Percentiles rank a stretch among this genome's conserved stretches.
These are phyloP conservation scores for Nycticebus coucang DNA, from an alignment of 2,113 vertebrate species.

Conservation along the genomic window DNA sequence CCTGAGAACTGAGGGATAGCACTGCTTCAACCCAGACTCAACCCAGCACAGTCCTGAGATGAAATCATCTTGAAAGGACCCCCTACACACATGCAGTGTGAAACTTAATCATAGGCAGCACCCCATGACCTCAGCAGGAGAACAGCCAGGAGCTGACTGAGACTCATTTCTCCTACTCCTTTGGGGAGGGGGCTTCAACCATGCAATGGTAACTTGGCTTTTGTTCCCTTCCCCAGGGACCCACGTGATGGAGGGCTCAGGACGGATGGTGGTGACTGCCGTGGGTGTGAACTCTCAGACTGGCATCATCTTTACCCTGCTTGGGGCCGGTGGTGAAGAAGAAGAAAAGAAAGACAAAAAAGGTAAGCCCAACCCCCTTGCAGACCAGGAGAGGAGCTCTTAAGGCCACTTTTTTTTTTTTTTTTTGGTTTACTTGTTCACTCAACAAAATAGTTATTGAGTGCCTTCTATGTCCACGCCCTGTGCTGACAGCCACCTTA, in stretches of 20 bases:
- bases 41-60: not conserved
- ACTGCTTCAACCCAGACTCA: not conserved
- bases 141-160: not conserved
- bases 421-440: constrained; percentile 40
- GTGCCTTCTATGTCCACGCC: constrained; percentile 42
- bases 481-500: not conserved
- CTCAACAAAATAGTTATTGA: constrained; percentile 34
- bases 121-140: not conserved
- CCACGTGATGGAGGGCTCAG: constrained; percentile 99
- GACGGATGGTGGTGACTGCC: constrained; percentile 96
- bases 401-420: constrained; percentile 46
- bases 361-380: constrained; percentile 86
- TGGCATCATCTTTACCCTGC: constrained; percentile 97
- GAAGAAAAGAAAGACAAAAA: constrained; percentile 99
- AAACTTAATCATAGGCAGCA: not conserved
- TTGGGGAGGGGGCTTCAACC: not conserved
- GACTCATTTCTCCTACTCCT: not conserved
- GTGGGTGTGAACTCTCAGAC: constrained; percentile 99
- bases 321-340: constrained; percentile 94
- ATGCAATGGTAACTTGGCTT: not conserved
- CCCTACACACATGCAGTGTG: not conserved
- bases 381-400: constrained; percentile 33
- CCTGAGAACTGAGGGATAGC: not conserved
- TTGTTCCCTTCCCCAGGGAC: constrained; percentile 87
- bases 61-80: not conserved